phyloP scores from a whole-genome alignment of 2,888 invertebrate genomes.

The Epistrophe eligans region DNA sequence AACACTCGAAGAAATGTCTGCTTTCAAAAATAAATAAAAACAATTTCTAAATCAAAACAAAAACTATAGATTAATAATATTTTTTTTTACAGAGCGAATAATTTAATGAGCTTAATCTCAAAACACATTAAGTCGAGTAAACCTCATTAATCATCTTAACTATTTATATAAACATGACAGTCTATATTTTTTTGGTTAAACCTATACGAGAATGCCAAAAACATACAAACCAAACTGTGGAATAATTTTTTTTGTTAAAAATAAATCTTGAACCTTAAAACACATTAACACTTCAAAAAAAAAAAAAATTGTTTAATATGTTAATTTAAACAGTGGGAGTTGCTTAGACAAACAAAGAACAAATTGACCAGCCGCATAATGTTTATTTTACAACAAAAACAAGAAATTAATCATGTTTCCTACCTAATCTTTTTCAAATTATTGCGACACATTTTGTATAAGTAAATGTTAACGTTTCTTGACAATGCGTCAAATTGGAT shows the following conservation, averaged over 20 bases:
- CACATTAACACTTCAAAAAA: conserved; percentile 4
- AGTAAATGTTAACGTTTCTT: not conserved
- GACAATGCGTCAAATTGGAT: conserved; percentile 8
- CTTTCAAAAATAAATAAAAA: no score
- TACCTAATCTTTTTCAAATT: not conserved
- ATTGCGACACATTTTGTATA: conserved; percentile 13
- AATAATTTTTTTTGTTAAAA: not conserved
- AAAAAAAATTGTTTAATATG: not conserved
- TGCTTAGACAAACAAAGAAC: not conserved
- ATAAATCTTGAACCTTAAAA: not conserved
- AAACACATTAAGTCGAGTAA: not conserved
- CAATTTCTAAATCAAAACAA: no score
- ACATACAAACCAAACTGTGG: not conserved
- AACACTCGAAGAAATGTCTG: no score
- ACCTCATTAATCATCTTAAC: not conserved
- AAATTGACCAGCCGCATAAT: conserved; percentile 1
- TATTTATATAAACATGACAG: not conserved
- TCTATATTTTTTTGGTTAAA: not conserved
- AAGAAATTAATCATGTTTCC: conserved; percentile 20
- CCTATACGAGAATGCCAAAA: not conserved
- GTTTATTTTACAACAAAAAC: not conserved
- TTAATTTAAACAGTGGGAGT: conserved; percentile 10
- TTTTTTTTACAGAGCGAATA: not conserved
- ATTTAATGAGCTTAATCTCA: not conserved
- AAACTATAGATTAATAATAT: no score